Conservation (phyloP, 2,113 vertebrate genomes). For the Urocolius indicus region DNA sequence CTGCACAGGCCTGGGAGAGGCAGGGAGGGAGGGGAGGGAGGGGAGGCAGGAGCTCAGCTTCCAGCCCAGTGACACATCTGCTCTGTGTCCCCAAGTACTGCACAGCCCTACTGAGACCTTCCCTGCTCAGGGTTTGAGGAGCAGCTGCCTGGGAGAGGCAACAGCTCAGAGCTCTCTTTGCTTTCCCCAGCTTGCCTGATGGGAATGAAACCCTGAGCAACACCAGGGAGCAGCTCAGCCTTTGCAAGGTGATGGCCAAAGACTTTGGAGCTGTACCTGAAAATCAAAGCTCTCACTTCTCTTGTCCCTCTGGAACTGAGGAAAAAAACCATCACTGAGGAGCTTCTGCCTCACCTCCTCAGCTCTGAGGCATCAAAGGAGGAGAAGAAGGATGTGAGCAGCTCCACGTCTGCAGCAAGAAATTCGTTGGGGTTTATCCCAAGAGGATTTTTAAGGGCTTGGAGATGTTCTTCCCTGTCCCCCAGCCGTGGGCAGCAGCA, state of each 20-base stretch:
- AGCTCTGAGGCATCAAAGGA: neutral
- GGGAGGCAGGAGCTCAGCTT: neutral
- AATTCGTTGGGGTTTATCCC: neutral
- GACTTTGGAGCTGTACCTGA: neutral
- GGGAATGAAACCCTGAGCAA: no score
- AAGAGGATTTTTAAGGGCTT: neutral
- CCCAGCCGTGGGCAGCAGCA: rapidly evolving
- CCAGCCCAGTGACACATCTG: neutral
- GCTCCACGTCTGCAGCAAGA: neutral
- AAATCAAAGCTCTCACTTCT: neutral
- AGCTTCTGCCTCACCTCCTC: neutral
- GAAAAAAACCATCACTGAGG: neutral
- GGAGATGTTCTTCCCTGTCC: neutral
- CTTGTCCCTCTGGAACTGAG: neutral
- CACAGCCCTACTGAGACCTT: rapidly evolving
- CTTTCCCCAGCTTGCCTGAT: no score
- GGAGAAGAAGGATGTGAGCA: neutral
- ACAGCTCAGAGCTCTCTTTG: neutral
- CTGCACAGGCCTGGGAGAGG: neutral
- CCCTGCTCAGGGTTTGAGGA: neutral
- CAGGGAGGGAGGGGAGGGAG: no score
- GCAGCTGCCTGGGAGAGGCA: neutral
- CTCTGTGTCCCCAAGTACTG: neutral
- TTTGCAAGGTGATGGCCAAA: neutral
- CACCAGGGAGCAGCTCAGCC: no score